Evolutionary conservation across 30 jellyfish, hydroid and myxozoan species (phyloP), one percentile per base, ranked within the genome.

Genomic region (Cassiopea xamachana): DNA sequence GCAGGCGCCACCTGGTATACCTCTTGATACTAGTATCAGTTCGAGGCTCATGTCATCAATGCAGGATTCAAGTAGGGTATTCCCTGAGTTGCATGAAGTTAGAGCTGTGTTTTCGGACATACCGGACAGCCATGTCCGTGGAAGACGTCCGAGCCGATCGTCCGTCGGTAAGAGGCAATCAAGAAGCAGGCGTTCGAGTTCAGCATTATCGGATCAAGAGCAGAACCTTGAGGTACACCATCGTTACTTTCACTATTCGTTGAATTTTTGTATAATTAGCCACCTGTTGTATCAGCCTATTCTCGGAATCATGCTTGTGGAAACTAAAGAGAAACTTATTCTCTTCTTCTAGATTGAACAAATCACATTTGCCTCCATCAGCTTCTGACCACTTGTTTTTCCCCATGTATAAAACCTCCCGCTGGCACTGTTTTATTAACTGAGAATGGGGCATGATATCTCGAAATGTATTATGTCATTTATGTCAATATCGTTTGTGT

Each of bases 191-290:
- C 77, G 93, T 14, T 59, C 93, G 60, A 85, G 93, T 72, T 55
- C 93, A 1, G 93, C 84, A 46, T 59, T 85, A 43, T 85, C 93
- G 15, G 93, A 85, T 46, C 87, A 85, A 68, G 93, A 85, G 51
- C 93, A 85, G 82, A 85, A 85, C 67, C 93, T 85, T 68, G 93
- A 85, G 93, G 93, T 85, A 69, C 89, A 47, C 87, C 74, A 79
- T 10, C 45, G 46, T 46, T n/a, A 12, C 15, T 18, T 71, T 71
- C 6, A 4, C 48, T 71, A 1, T 17, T 70, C 3, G 1, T 4
- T 47, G 46, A 16, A 9, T 1, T 18, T 16, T 47, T 1, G 46
- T 51, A 2, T 51, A n/a, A n/a, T 51, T 4, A 9, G 64, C 4
- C 8, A 9, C 9, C 9, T 51, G 64, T 51, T 51, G 64, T 9